These are phyloP conservation scores for Calliopum simillimum DNA, from an alignment of 2,888 invertebrate species.

Conservation along the genomic window DNA sequence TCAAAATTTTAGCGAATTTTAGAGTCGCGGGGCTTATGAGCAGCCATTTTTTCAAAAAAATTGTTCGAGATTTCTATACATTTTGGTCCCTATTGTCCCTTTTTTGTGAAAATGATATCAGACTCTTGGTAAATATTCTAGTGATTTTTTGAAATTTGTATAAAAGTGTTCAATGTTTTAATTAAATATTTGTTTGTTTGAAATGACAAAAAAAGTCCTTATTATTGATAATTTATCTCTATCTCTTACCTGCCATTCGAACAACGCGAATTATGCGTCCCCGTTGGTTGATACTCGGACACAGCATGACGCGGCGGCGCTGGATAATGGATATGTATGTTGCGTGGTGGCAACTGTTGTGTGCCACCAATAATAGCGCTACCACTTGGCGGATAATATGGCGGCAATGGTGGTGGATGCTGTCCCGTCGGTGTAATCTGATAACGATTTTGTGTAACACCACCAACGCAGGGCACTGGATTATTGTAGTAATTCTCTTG, in stretches of 20 bases:
- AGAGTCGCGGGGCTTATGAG: no score
- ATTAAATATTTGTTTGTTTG: no score
- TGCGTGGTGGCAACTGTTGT: constrained; percentile 56
- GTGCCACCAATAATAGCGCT: constrained; percentile 44
- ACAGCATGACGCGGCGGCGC: constrained; percentile 63
- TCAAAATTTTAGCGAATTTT: no score
- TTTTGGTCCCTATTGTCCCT: no score
- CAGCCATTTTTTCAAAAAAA: no score
- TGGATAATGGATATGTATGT: constrained; percentile 67
- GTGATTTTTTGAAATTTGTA: no score
- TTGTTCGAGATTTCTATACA: no score
- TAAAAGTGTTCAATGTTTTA: no score
- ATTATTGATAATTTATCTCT: not conserved
- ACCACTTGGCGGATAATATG: constrained; percentile 60
- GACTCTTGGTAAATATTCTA: no score
- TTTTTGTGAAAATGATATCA: no score
- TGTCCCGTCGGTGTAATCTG: constrained; percentile 67
- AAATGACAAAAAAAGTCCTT: not conserved
- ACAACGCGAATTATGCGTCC: constrained; percentile 62
- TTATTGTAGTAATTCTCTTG: constrained; percentile 66
- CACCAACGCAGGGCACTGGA: constrained; percentile 59
- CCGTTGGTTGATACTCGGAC: constrained; percentile 65
- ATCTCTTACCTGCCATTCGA: constrained; percentile 61
- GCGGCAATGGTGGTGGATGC: constrained; percentile 65
- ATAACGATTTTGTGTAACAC: constrained; percentile 63